Percentiles rank a stretch among this genome's conserved stretches.
phyloP scores from a whole-genome alignment of 2,797 vertebrate genomes.

The Coilia nasus region DNA sequence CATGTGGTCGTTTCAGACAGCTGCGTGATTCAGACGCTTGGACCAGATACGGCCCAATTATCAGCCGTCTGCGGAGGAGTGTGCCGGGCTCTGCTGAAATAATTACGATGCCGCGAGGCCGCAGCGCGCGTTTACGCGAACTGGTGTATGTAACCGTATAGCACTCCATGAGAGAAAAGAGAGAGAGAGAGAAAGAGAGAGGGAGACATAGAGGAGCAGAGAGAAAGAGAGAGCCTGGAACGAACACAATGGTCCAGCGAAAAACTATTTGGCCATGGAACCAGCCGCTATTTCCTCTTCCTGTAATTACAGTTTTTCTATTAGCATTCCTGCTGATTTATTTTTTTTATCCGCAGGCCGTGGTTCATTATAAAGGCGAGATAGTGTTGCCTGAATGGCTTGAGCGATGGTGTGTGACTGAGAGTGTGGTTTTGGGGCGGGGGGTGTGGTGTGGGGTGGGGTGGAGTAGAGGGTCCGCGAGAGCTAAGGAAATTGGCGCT shows the following conservation, averaged over 20 bases:
- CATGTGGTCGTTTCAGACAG: constrained; percentile 51
- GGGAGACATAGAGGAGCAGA: neutral
- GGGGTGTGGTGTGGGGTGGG: constrained; percentile 28
- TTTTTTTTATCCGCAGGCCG: constrained; percentile 41
- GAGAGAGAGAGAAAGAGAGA: neutral
- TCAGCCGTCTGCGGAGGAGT: constrained; percentile 45
- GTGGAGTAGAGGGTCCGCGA: constrained; percentile 25
- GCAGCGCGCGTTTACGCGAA: constrained; percentile 33
- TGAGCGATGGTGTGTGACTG: constrained; percentile 41
- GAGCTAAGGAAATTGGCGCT: constrained; percentile 30
- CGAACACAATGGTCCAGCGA: constrained; percentile 50
- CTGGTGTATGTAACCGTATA: constrained; percentile 48
- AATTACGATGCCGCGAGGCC: constrained; percentile 43
- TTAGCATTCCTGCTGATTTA: constrained; percentile 56
- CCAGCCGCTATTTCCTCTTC: constrained; percentile 58
- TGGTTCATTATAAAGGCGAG: constrained; percentile 46
- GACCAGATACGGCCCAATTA: constrained; percentile 50
- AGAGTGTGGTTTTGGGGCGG: constrained; percentile 48
- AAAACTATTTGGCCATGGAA: constrained; percentile 58
- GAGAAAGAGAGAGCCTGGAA: constrained; percentile 38
- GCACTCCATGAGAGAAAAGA: constrained; percentile 27
- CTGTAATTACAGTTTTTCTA: constrained; percentile 54
- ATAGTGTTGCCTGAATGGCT: constrained; percentile 43
- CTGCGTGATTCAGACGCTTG: constrained; percentile 42
- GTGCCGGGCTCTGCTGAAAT: constrained; percentile 52